Evolutionary conservation across 2,888 invertebrate species (phyloP).

Genomic region (Lasioglossum lativentre): DNA sequence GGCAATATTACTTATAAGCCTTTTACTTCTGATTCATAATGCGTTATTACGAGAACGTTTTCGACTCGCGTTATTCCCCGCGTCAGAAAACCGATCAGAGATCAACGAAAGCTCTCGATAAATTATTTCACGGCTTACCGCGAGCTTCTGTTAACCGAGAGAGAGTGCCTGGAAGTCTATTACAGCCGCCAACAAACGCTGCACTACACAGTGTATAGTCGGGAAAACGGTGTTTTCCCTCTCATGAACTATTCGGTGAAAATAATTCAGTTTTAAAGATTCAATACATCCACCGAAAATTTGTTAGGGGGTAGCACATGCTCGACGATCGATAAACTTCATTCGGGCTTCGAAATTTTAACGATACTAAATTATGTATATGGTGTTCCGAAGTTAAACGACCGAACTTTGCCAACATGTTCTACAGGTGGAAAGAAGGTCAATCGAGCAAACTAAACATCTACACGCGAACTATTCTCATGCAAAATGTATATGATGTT

Average conservation of each 20-base stretch:
- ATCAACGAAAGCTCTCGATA: neutral
- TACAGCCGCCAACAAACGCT: neutral
- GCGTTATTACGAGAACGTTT: constrained; percentile 50
- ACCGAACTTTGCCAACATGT: constrained; percentile 16
- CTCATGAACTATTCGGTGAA: neutral
- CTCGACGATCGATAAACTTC: constrained; percentile 38
- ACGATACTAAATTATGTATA: constrained; percentile 42
- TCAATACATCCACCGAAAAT: constrained; percentile 40
- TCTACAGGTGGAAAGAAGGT: constrained; percentile 16
- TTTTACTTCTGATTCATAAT: constrained; percentile 59
- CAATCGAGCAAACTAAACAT: constrained; percentile 13
- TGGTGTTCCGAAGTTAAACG: constrained; percentile 14
- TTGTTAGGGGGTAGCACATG: constrained; percentile 26
- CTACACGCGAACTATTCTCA: neutral
- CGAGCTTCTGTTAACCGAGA: neutral
- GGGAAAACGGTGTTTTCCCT: neutral
- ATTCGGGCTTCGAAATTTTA: constrained; percentile 37
- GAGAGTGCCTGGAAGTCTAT: neutral
- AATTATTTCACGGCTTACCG: constrained; percentile 21
- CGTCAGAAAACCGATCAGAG: neutral
- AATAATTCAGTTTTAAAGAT: constrained; percentile 45
- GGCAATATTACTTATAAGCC: constrained; percentile 62
- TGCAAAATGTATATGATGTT: constrained; percentile 1
- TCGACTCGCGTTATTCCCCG: constrained; percentile 16
- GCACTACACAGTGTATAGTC: neutral